Conservation (phyloP, 2,113 vertebrate species). For the Polypterus senegalus region DNA sequence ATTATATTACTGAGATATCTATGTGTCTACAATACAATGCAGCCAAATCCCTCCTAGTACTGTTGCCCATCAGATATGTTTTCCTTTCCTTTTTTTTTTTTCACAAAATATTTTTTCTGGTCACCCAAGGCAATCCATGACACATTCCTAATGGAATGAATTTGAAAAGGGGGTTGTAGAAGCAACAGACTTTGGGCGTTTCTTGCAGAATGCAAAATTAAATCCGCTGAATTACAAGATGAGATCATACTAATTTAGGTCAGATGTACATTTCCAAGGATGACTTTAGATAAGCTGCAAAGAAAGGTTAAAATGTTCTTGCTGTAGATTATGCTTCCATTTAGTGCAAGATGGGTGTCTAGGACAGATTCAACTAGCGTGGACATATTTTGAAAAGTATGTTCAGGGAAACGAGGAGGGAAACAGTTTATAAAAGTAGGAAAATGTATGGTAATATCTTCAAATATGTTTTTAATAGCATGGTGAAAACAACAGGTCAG, state of each 20-base stretch:
- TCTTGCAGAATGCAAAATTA: constrained; percentile 63
- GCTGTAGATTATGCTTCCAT: too few relatives aligned
- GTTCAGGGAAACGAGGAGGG: too few relatives aligned
- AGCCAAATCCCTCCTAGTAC: not conserved
- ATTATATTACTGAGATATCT: not conserved
- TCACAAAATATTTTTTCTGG: not conserved
- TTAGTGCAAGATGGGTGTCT: too few relatives aligned
- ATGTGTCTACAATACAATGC: not conserved
- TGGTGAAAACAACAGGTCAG: too few relatives aligned
- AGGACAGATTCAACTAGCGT: too few relatives aligned
- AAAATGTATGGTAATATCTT: too few relatives aligned
- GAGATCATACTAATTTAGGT: constrained; percentile 72
- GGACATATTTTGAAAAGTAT: too few relatives aligned
- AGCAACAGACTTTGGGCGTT: constrained; percentile 63
- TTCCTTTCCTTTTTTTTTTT: not conserved
- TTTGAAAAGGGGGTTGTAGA: constrained; percentile 17
- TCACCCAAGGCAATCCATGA: constrained; percentile 56
- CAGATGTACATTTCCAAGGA: constrained; percentile 51
- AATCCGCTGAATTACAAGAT: constrained; percentile 64
- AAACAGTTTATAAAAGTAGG: too few relatives aligned
- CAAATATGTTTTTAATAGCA: too few relatives aligned
- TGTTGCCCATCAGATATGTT: constrained; percentile 6
- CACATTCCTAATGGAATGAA: constrained; percentile 62
- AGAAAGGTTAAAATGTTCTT: not conserved
- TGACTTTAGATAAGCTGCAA: not conserved